A percentile compares a stretch with the other conserved stretches of the same genome.
These are phyloP conservation scores for Scomber colias DNA, from an alignment of 2,113 vertebrate species.

Conservation along the genomic window DNA sequence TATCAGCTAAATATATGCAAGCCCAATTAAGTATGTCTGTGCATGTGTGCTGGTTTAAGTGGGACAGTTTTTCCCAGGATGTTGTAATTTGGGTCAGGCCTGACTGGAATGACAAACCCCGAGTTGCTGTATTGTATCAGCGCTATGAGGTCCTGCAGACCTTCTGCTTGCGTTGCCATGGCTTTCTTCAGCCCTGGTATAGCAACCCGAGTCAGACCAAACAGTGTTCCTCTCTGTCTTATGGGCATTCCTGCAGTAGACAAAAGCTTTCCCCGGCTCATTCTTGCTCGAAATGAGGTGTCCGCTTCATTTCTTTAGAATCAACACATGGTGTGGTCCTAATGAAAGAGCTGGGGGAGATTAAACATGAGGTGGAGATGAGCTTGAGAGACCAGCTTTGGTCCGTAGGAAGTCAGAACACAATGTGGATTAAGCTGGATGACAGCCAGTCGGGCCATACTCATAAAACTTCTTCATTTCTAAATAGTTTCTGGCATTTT, in stretches of 20 bases:
- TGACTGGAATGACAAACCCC: constrained; percentile 85
- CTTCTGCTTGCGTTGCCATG: constrained; percentile 85
- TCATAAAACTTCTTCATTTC: constrained; percentile 58
- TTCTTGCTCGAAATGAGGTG: constrained; percentile 79
- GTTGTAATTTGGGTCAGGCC: constrained; percentile 84
- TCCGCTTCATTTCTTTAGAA: constrained; percentile 78
- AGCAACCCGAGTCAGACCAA: constrained; percentile 79
- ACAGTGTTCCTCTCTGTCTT: constrained; percentile 76
- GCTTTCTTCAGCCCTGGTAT: constrained; percentile 75
- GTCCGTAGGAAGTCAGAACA: constrained; percentile 69
- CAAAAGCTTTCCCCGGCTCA: constrained; percentile 75
- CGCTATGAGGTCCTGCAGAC: constrained; percentile 72
- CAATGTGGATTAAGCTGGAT: constrained; percentile 72
- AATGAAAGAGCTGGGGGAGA: constrained; percentile 78
- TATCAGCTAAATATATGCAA: constrained; percentile 60
- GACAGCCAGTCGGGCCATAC: constrained; percentile 58
- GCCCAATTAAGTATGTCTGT: constrained; percentile 48
- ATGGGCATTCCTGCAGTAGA: constrained; percentile 71
- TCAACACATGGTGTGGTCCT: constrained; percentile 78
- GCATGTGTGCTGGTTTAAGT: constrained; percentile 54
- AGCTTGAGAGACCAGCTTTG: constrained; percentile 76
- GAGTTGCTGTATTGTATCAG: constrained; percentile 67
- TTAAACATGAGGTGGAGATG: constrained; percentile 80
- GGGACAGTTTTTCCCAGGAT: constrained; percentile 72
- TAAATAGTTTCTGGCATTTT: constrained; percentile 58